These are phyloP conservation scores for Drosophila leontia DNA, from an alignment of 1,140 invertebrate genomes.

Conservation along the genomic window DNA sequence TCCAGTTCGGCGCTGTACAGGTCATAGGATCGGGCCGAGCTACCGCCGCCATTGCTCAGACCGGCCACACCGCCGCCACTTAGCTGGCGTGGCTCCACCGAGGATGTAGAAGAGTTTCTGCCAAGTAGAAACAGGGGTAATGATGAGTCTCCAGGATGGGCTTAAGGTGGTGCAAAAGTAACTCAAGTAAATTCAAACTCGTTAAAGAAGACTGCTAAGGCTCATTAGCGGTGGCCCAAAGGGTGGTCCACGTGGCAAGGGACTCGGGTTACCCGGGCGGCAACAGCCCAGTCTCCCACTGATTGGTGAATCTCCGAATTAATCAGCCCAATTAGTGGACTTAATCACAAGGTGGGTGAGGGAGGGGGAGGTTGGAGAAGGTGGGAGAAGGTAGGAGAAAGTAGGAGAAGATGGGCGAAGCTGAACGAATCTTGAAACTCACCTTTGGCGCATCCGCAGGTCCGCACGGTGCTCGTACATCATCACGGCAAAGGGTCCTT, in stretches of 20 bases:
- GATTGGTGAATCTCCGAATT: constrained; percentile 55
- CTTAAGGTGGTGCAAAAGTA: constrained; percentile 12
- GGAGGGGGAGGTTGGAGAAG: too few species aligned
- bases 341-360: constrained; percentile 29
- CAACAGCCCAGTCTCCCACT: background rate
- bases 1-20: constrained; percentile 88
- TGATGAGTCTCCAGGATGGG: background rate
- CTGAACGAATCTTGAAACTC: constrained; percentile 21
- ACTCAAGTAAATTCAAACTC: constrained; percentile 48
- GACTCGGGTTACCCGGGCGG: constrained; percentile 11
- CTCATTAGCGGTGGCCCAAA: constrained; percentile 64
- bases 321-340: constrained; percentile 70
- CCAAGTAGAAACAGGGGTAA: background rate
- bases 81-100: constrained; percentile 62
- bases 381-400: too few species aligned
- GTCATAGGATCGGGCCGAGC: constrained; percentile 77
- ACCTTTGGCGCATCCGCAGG: constrained; percentile 83
- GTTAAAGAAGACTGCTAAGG: constrained; percentile 3
- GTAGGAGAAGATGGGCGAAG: too few species aligned
- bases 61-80: constrained; percentile 70
- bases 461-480: constrained; percentile 86
- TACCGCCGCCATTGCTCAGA: constrained; percentile 54
- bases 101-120: constrained; percentile 79
- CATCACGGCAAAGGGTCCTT: constrained; percentile 86
- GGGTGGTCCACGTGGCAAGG: background rate